These are phyloP conservation scores for Morelia viridis DNA, from an alignment of 2,797 vertebrate genomes.

Conservation along the genomic window DNA sequence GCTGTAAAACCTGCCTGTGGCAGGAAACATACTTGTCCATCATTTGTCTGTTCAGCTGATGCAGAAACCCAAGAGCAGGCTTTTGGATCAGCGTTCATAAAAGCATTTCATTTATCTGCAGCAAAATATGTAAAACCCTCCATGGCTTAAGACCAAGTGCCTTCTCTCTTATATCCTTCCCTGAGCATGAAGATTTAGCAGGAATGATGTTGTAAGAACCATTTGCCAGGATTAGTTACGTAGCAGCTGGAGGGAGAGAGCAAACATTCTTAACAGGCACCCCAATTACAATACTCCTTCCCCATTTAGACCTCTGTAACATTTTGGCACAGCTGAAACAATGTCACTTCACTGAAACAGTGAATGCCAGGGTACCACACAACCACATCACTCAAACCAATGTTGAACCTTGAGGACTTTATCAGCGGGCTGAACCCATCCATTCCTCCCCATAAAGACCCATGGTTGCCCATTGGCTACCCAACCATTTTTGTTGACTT, in stretches of 20 bases:
- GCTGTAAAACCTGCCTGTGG: neutral
- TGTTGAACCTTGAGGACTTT: no score
- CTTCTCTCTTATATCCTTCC: neutral
- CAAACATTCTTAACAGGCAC: no score
- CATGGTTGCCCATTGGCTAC: no score
- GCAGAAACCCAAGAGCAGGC: neutral
- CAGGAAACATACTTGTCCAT: neutral
- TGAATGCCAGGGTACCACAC: no score
- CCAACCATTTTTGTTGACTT: no score
- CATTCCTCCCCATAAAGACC: no score
- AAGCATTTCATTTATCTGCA: neutral
- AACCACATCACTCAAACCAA: no score
- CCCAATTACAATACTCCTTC: no score
- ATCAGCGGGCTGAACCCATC: no score
- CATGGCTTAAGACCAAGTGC: neutral
- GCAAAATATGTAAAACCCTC: neutral
- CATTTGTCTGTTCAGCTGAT: neutral
- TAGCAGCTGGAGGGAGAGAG: neutral
- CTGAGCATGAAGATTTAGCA: neutral
- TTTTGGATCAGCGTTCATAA: neutral
- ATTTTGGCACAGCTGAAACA: no score
- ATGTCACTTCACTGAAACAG: no score
- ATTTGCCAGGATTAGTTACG: neutral
- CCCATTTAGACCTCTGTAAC: no score
- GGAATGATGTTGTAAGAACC: neutral